A percentile compares a stretch with the other conserved stretches of the same genome.
Evolutionary conservation across 2,797 vertebrate species (phyloP).

Genomic region (Cercopithecus hamlyni): DNA sequence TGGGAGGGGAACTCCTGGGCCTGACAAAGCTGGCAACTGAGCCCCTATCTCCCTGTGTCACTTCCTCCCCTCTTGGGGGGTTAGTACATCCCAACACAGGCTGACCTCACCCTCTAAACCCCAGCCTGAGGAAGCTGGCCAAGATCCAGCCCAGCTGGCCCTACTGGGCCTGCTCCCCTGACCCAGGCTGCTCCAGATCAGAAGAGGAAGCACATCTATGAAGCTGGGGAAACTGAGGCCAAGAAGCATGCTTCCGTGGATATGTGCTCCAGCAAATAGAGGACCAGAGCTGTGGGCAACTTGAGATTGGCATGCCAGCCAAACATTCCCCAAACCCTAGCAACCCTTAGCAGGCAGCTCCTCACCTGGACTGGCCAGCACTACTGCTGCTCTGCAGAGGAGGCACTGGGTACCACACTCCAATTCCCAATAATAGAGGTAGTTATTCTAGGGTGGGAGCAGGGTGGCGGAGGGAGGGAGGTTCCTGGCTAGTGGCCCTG

Average conservation of each 20-base stretch:
- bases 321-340: neutral
- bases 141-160: neutral
- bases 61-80: fast-evolving
- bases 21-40: neutral
- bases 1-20: neutral
- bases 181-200: neutral
- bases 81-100: too few species aligned
- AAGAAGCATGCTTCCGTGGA: neutral
- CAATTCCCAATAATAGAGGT: neutral
- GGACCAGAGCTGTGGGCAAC: neutral
- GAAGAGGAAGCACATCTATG: neutral
- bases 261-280: neutral
- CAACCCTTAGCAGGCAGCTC: neutral
- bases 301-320: neutral
- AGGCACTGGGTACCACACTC: too few species aligned
- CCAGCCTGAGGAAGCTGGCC: neutral
- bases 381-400: neutral
- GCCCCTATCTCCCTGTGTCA: fast-evolving
- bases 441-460: neutral
- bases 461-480: too few species aligned
- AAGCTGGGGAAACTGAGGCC: neutral
- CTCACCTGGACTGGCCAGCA: neutral
- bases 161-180: neutral
- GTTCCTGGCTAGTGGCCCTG: neutral
- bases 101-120: neutral